phyloP scores from a whole-genome alignment of 2,797 vertebrate genomes.

The Tinamus major region DNA sequence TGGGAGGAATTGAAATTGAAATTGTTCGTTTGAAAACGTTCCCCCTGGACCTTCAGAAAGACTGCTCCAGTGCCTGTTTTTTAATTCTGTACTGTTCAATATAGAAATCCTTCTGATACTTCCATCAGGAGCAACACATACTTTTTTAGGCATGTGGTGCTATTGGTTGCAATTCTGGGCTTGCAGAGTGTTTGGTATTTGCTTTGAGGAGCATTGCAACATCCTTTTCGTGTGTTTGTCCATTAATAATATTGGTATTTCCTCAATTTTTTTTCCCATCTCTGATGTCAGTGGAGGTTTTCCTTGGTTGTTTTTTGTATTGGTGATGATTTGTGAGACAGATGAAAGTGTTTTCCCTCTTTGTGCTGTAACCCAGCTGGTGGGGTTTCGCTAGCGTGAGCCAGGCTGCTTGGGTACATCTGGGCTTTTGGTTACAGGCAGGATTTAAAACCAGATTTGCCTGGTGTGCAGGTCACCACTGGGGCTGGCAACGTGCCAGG shows the following conservation, averaged over 20 bases:
- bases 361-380: background rate
- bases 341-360: background rate
- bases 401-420: background rate
- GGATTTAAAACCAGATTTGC: background rate
- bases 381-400: background rate
- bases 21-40: background rate
- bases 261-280: background rate
- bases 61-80: background rate
- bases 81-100: background rate
- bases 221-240: background rate
- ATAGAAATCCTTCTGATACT: background rate
- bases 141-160: background rate
- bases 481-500: rapidly evolving
- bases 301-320: background rate
- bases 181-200: background rate
- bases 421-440: background rate
- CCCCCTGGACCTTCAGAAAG: background rate
- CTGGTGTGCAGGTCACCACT: background rate
- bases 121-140: background rate
- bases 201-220: background rate
- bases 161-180: background rate
- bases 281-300: background rate
- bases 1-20: background rate
- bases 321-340: background rate
- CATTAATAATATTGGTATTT: background rate